Evolutionary conservation across 2,797 vertebrate genomes (phyloP).

Genomic region (Simalia tracyae): DNA sequence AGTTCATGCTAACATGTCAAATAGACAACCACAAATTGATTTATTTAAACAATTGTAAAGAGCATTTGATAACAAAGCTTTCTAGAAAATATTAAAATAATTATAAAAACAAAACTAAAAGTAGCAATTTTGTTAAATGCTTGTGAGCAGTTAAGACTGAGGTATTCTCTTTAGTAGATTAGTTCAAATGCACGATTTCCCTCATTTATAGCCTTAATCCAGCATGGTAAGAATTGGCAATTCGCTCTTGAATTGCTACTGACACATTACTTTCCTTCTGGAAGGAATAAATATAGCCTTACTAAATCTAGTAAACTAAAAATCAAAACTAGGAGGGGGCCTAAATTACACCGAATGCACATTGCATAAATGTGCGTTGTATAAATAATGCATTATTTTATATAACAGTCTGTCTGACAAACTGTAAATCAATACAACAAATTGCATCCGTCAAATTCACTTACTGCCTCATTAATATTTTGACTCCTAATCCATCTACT

Average conservation of each 20-base stretch:
- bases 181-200: background rate
- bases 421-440: background rate
- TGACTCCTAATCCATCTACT: background rate
- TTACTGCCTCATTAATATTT: background rate
- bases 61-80: background rate
- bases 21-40: background rate
- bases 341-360: background rate
- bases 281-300: background rate
- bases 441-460: background rate
- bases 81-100: background rate
- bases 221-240: background rate
- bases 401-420: background rate
- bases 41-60: background rate
- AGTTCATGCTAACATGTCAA: background rate
- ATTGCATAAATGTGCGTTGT: background rate
- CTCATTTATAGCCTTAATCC: background rate
- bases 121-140: background rate
- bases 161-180: background rate
- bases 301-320: background rate
- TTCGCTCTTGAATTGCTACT: background rate
- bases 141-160: background rate
- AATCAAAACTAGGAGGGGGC: accelerated
- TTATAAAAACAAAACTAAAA: background rate
- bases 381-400: background rate
- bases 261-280: background rate